Conservation (phyloP, 2,888 invertebrate genomes). For the Mesorhabditis belari region DNA sequence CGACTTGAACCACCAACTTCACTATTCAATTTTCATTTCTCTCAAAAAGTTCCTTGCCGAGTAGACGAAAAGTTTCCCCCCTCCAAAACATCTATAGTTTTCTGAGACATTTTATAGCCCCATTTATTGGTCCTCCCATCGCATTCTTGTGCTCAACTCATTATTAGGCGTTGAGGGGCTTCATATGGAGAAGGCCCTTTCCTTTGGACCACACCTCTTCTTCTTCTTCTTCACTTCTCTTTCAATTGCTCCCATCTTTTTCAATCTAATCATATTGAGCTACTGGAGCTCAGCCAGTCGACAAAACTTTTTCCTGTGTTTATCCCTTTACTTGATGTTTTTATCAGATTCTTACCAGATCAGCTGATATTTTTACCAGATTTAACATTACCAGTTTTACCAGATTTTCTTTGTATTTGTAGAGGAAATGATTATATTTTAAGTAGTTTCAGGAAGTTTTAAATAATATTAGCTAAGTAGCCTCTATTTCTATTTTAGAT, state of each 20-base stretch:
- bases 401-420: too few relatives aligned
- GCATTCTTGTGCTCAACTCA: background rate
- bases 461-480: too few relatives aligned
- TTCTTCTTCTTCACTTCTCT: background rate
- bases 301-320: background rate
- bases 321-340: too few relatives aligned
- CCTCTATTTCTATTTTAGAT: too few relatives aligned
- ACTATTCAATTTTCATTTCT: background rate
- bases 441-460: too few relatives aligned
- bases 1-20: background rate
- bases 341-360: too few relatives aligned
- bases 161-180: background rate
- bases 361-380: too few relatives aligned
- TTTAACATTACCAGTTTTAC: too few relatives aligned
- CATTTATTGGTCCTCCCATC: background rate
- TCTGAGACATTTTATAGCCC: background rate
- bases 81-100: background rate
- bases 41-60: background rate
- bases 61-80: too few relatives aligned
- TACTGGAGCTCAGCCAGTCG: background rate
- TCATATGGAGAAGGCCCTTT: background rate
- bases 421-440: too few relatives aligned
- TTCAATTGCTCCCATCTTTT: background rate
- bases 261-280: background rate
- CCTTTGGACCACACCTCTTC: background rate